Base-by-base conservation (phyloP, 2,113 vertebrate species). In the Embiotoca jacksoni region DNA sequence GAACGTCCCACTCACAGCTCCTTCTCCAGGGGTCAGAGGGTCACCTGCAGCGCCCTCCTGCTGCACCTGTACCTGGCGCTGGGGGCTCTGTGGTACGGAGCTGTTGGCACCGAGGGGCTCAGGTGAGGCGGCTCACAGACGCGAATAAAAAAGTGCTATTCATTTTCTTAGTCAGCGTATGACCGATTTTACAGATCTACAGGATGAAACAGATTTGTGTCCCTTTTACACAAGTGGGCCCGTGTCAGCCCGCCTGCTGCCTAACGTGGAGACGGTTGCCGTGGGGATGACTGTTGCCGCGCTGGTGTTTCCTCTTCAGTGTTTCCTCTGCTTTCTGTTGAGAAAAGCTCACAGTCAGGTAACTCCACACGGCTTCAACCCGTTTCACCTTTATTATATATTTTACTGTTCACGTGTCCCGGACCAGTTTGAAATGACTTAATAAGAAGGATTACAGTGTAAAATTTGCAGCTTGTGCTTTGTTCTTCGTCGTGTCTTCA, bases 11-110 rank as follows among this genome's bases (percentile, higher is more conserved):
- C 90, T 13, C 92, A 92, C 72, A 95, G 94, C 72, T 68, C 60
- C 3, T 96, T 96, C 74, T 95, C 91, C n/a, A 83, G 95, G 49
- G 88, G 84, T n/a, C 95, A 96, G 83, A 93, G 95, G 76, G 92
- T 95, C 0, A 94, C 92, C 11, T 95, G 94, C 72, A 87, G 93
- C 0, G 83, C 94, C 60, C 86, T 96, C 1, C 67, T 78, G 32
- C 85, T 95, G 50, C 90, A 94, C 88, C 88, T 96, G 30, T 96
- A 95, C 88, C 87, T 95, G 78, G 91, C 94, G 6, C 72, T 87
- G 47, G 92, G 89, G 3, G 90, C 92, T 7, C 30, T 93, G 75
- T 96, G 95, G 95, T 95, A 94, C 15, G 94, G 94, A 7, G 94
- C 94, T 3, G 83, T 94, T 3, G 91, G 93, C 4, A 57, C 69